Evolutionary conservation across 2,797 vertebrate species (phyloP).

Genomic region (Anableps anableps): DNA sequence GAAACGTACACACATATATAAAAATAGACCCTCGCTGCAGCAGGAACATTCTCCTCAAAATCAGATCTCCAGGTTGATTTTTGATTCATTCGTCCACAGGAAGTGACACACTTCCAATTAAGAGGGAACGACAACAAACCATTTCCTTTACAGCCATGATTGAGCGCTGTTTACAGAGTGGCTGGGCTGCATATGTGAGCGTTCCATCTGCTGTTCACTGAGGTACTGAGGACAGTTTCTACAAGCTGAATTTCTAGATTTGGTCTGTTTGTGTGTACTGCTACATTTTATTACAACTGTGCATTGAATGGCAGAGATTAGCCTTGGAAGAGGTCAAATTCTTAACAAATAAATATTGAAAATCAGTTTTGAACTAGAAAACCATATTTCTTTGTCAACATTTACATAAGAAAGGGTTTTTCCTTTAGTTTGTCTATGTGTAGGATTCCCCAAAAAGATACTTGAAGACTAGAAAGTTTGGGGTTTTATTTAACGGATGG

Average conservation of each 20-base stretch:
- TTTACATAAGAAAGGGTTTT: neutral
- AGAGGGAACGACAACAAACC: slow-evolving; percentile 26
- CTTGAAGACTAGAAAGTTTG: neutral
- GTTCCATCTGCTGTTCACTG: neutral
- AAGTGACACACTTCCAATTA: slow-evolving; percentile 46
- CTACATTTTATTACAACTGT: neutral
- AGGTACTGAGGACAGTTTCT: neutral
- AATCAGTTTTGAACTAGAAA: neutral
- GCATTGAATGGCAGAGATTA: neutral
- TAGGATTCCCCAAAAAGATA: neutral
- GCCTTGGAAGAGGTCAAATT: neutral
- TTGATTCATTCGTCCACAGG: slow-evolving; percentile 34
- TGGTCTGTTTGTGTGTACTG: neutral
- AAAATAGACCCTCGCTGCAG: slow-evolving; percentile 34
- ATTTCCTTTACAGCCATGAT: slow-evolving; percentile 24
- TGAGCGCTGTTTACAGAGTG: slow-evolving; percentile 25
- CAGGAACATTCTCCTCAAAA: slow-evolving; percentile 6
- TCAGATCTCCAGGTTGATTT: slow-evolving; percentile 21
- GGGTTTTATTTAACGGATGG: neutral
- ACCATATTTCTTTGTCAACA: neutral
- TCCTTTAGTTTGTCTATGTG: neutral
- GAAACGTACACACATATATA: neutral
- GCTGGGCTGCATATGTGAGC: slow-evolving; percentile 15
- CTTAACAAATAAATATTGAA: neutral
- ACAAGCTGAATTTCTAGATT: neutral